Evolutionary conservation across 2,888 invertebrate genomes (phyloP).

Genomic region (Parnassius glacialis): DNA sequence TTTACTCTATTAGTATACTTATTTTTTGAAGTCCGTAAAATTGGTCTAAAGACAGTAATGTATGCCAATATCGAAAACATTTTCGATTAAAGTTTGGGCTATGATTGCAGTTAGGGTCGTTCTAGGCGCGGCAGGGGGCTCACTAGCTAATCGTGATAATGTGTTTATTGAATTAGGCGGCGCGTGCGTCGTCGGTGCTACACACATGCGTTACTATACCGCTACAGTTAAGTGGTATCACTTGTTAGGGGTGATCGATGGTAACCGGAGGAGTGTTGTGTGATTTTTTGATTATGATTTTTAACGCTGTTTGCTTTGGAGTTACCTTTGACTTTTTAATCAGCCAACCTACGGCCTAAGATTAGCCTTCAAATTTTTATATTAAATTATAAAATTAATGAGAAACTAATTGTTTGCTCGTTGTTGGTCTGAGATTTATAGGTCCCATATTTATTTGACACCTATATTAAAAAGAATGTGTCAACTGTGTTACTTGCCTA

Average conservation of each 20-base stretch:
- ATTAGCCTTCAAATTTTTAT: background rate
- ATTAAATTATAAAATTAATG: background rate
- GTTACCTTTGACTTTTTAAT: conserved; percentile 7
- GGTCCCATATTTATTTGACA: too few relatives aligned
- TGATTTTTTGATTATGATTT: conserved; percentile 15
- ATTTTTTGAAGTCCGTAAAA: too few relatives aligned
- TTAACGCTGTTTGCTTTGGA: background rate
- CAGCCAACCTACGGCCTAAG: background rate
- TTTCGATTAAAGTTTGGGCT: conserved; percentile 11
- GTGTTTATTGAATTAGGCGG: conserved; percentile 79
- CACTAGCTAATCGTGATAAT: conserved; percentile 77
- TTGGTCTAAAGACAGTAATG: conserved; percentile 9
- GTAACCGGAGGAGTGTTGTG: conserved; percentile 25
- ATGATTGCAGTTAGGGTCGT: conserved; percentile 27
- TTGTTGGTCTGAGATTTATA: too few relatives aligned
- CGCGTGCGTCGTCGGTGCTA: conserved; percentile 71
- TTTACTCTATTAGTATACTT: too few relatives aligned
- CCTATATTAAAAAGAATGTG: too few relatives aligned
- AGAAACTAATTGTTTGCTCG: too few relatives aligned
- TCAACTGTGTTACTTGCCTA: too few relatives aligned
- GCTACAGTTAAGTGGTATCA: conserved; percentile 43
- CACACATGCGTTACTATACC: conserved; percentile 48
- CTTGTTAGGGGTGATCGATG: conserved; percentile 46
- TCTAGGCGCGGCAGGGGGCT: conserved; percentile 45
- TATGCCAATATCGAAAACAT: conserved; percentile 13